Evolutionary conservation across 2,888 invertebrate genomes (phyloP), one percentile per base, ranked within the genome.

Genomic region (Axea sp.): DNA sequence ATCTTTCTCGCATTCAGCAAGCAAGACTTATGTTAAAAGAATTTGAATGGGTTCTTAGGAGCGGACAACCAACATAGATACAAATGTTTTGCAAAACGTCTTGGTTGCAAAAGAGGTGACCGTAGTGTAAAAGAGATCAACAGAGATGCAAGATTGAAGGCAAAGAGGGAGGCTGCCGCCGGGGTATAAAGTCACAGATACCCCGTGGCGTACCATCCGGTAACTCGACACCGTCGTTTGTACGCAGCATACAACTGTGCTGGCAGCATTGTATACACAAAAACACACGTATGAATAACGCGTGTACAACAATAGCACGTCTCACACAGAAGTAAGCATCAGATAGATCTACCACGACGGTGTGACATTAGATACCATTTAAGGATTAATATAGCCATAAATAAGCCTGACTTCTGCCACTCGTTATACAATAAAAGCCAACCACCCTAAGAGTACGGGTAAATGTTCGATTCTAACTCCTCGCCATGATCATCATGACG

Each of bases 381-480:
- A 87, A 87, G 86, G 86, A 87, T 87, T 87, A 87, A 87, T 87
- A 87, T 84, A 86, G 86, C 84, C 84, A 87, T 87, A 87, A 87
- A 87, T 87, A 86, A 83, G 80, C 76, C 76, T 81, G 81, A 81
- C 82, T 84, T 76, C 77, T 79, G 79, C 77, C 72, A 64, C 74
- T 75, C 67, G 76, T 64, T 64, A 45, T 39, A 77, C 77, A 77
- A 78, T 79, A 71, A 78, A 77, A 81, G 71, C 67, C 51, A 65
- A 37, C 72, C 59, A 55, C 71, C 71, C 64, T 26, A 62, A 17
- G 17, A 49, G 5, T 26, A 62, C 17, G 17, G 55, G 5, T 8
- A 8, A 26, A 8, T 26, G 41, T 26, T 59, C 51, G n/a, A 28
- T 37, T 73, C 47, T 45, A 19, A 37, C 57, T 53, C 30, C 71